Evolutionary conservation across 1,140 invertebrate species (phyloP).

Genomic region (Vanessa tameamea): DNA sequence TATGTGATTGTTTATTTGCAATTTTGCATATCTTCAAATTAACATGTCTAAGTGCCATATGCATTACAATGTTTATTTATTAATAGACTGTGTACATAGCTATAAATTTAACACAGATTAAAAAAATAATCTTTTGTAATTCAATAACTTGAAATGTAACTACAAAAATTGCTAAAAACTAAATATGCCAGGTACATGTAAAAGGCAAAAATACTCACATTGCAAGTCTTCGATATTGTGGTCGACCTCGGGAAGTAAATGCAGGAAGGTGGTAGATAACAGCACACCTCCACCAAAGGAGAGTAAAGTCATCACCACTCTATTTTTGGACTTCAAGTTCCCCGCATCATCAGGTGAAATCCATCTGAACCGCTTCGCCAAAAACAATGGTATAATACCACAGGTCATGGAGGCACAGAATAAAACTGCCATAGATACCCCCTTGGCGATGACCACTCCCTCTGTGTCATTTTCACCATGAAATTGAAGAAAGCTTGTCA

Average conservation of each 20-base stretch:
- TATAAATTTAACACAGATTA: no score
- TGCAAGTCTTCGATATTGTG: constrained; percentile 84
- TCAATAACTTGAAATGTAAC: background rate
- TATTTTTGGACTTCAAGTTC: constrained; percentile 72
- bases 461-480: constrained; percentile 55
- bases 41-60: no score
- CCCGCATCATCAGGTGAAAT: constrained; percentile 63
- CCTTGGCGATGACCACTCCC: constrained; percentile 84
- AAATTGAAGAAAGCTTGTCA: constrained; percentile 6
- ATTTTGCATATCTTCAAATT: no score
- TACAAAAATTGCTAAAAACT: background rate
- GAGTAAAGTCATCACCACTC: constrained; percentile 81
- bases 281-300: constrained; percentile 96
- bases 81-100: no score
- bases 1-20: no score
- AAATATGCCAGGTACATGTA: background rate
- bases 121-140: no score
- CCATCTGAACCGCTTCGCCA: constrained; percentile 85
- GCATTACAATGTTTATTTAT: no score
- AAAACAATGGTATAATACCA: constrained; percentile 85
- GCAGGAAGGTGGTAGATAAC: constrained; percentile 93
- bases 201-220: constrained; percentile 50
- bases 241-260: constrained; percentile 93
- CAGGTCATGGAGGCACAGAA: constrained; percentile 86
- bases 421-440: constrained; percentile 86